phyloP scores from a whole-genome alignment of 2,888 invertebrate genomes.

The Thymelicus acteon region DNA sequence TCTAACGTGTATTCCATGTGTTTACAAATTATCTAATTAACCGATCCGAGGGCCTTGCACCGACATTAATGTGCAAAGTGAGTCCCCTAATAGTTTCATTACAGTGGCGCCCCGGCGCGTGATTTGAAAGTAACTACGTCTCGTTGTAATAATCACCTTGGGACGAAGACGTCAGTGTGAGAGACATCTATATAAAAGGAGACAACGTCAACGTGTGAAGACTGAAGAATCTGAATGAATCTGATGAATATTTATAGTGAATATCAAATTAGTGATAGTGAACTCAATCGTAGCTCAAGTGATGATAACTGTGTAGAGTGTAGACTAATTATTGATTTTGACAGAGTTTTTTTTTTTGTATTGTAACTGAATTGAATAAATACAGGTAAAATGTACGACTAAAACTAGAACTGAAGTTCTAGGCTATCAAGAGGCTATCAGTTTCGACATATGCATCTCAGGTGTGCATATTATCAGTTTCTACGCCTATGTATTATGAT shows the following conservation, averaged over 20 bases:
- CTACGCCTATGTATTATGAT: too few relatives aligned
- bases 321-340: too few relatives aligned
- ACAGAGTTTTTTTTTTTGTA: too few relatives aligned
- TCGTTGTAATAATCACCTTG: slow-evolving; percentile 44
- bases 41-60: slow-evolving; percentile 44
- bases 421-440: too few relatives aligned
- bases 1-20: slow-evolving; percentile 14
- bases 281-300: not conserved
- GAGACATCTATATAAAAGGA: not conserved
- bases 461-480: too few relatives aligned
- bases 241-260: not conserved
- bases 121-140: slow-evolving; percentile 48
- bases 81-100: slow-evolving; percentile 49
- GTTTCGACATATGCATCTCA: too few relatives aligned
- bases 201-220: too few relatives aligned
- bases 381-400: too few relatives aligned
- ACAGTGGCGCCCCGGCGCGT: slow-evolving; percentile 48
- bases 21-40: slow-evolving; percentile 36
- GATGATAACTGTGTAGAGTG: too few relatives aligned
- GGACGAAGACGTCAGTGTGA: slow-evolving; percentile 27
- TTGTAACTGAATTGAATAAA: too few relatives aligned
- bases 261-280: not conserved
- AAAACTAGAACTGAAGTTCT: too few relatives aligned
- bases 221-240: too few relatives aligned
- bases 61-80: slow-evolving; percentile 44